Evolutionary conservation across 2,797 vertebrate species (phyloP), one percentile per base, ranked within the genome.

Genomic region (Hylomyscus alleni): DNA sequence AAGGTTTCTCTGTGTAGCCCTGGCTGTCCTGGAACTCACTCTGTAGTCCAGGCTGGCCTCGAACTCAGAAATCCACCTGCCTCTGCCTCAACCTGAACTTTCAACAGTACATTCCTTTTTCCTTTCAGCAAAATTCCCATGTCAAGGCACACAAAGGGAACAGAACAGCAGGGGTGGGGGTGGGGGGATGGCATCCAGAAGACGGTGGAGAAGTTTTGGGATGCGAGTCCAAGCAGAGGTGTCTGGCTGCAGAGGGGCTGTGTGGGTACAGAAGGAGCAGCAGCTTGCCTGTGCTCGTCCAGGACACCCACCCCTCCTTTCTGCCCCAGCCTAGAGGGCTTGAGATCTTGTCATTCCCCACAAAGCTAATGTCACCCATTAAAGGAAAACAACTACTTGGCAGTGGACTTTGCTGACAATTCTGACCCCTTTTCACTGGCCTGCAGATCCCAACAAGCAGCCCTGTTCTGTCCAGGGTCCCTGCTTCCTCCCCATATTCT

Each of bases 111-210:
- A 91, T 62, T 88, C 62, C 65, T 34, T 26, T 37, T 93, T 73
- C 54, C 75, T 76, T 81, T 86, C 82, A 92, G 94, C 80, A 85
- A 76, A 76, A 89, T 34, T 94, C 62, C 82, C 90, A 85, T 69
- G 52, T 84, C 89, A 85, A 92, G 77, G 47, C 60, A 92, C 92
- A 91, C 69, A 58, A 65, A 91, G 87, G 83, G 60, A 78, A n/a
- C 52, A 17, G 37, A 80, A 31, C 26, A 37, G 78, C 67, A 40
- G 34, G 58, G 44, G 44, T 44, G 44, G 3, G 62, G 1, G 58
- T 2, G 9, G 20, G 54, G 67, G 76, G 93, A 85, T 44, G 60
- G 93, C 73, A 40, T 31, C 84, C 75, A 47, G 47, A 13, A 62
- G 37, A 4, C 34, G 7, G 37, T 26, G 11, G 60, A 15, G 52